A percentile compares a stretch with the other conserved stretches of the same genome.
Conservation (phyloP, 92 coral and sea anemone species). For the Scolanthus callimorphus region DNA sequence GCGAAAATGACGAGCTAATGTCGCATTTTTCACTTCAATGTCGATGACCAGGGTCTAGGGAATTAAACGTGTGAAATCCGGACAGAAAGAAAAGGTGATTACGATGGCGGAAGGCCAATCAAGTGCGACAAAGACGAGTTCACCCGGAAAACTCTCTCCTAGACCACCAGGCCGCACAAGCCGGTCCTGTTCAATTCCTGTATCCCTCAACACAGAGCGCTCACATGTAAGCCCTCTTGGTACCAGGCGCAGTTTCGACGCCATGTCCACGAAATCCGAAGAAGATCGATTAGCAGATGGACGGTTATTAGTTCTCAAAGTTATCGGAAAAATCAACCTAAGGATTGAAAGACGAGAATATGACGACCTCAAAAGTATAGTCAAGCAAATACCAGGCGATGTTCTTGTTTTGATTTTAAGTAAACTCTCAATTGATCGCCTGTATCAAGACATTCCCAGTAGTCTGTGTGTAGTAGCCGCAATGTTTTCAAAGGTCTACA, state of each 20-base stretch:
- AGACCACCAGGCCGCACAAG: slow-evolving; percentile 8
- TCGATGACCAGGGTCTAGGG: too few relatives aligned
- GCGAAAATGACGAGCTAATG: not conserved
- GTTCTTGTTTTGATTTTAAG: slow-evolving; percentile 73
- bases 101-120: slow-evolving; percentile 26
- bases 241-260: slow-evolving; percentile 44
- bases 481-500: slow-evolving; percentile 58
- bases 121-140: slow-evolving; percentile 2
- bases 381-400: slow-evolving; percentile 86
- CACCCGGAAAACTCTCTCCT: slow-evolving; percentile 8
- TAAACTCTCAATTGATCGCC: slow-evolving; percentile 64
- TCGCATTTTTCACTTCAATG: not conserved
- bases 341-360: slow-evolving; percentile 77
- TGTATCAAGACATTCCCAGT: slow-evolving; percentile 77
- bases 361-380: slow-evolving; percentile 64
- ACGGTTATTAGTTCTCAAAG: slow-evolving; percentile 64
- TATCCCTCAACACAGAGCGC: not conserved
- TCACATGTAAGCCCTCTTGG: slow-evolving; percentile 2
- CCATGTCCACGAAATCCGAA: slow-evolving; percentile 18
- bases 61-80: too few relatives aligned
- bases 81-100: slow-evolving; percentile 24
- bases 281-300: slow-evolving; percentile 59
- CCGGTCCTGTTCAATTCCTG: slow-evolving; percentile 44
- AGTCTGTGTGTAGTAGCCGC: slow-evolving; percentile 73
- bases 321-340: slow-evolving; percentile 76